Conservation (phyloP, 1,140 invertebrate genomes). For the Papilio xuthus region DNA sequence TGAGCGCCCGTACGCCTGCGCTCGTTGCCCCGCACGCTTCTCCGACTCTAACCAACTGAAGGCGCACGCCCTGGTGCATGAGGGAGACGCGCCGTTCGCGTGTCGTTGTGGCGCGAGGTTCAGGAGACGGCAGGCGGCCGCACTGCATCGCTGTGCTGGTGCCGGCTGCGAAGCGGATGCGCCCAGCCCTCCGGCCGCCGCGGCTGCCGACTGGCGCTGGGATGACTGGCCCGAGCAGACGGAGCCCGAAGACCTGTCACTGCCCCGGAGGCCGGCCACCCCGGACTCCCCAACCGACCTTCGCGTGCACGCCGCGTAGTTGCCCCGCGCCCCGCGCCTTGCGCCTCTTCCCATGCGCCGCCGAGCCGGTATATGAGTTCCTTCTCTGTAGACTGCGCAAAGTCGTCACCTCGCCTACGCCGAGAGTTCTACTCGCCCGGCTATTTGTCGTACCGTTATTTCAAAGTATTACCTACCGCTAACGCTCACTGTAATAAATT, state of each 20-base stretch:
- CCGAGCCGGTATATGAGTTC: constrained; percentile 82
- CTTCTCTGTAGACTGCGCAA: constrained; percentile 76
- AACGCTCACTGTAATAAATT: constrained; percentile 48
- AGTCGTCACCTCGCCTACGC: constrained; percentile 40
- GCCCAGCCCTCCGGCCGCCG: constrained; percentile 64
- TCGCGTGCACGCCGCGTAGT: constrained; percentile 76
- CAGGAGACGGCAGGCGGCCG: constrained; percentile 90
- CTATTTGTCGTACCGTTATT: constrained; percentile 38
- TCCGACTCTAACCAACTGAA: constrained; percentile 97
- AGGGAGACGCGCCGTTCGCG: constrained; percentile 93
- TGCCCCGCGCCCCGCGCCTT: constrained; percentile 53
- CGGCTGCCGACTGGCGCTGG: constrained; percentile 74
- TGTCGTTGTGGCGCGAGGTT: constrained; percentile 91
- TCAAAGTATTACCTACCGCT: constrained; percentile 37
- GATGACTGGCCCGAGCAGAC: constrained; percentile 88
- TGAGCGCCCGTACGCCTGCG: constrained; percentile 96
- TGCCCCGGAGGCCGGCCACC: constrained; percentile 73
- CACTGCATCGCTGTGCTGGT: constrained; percentile 90
- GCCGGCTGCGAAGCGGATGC: constrained; percentile 62
- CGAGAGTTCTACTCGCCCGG: constrained; percentile 43
- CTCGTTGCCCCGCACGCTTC: constrained; percentile 94
- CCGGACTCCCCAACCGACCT: constrained; percentile 76
- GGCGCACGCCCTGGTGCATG: constrained; percentile 94
- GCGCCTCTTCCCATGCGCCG: constrained; percentile 69
- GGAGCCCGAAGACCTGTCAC: constrained; percentile 91